Conservation (phyloP, 2,797 vertebrate genomes). For the Huso huso region DNA sequence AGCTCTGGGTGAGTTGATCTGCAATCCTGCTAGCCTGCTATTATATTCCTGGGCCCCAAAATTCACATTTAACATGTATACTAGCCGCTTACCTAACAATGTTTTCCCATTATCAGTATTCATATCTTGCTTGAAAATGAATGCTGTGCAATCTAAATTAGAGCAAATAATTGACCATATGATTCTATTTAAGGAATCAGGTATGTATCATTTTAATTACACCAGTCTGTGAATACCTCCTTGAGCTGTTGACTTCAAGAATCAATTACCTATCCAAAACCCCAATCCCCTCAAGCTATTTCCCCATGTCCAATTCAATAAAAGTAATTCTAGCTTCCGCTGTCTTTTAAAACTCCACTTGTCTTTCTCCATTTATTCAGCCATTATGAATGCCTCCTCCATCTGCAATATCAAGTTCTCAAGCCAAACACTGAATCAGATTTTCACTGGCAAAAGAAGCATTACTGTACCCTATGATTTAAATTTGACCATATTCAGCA, state of each 20-base stretch:
- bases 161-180: conserved; percentile 15
- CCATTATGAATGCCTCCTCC: not conserved
- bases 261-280: conserved; percentile 53
- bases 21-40: no score
- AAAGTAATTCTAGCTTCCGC: conserved; percentile 37
- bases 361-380: conserved; percentile 20
- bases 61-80: no score
- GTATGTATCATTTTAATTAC: conserved; percentile 35
- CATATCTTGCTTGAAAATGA: not conserved
- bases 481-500: no score
- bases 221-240: conserved; percentile 29
- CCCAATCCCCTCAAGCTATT: conserved; percentile 50
- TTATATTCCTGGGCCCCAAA: no score
- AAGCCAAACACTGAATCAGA: no score
- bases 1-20: no score
- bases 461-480: no score
- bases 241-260: conserved; percentile 39
- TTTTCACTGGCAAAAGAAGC: no score
- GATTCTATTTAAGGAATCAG: conserved; percentile 37
- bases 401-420: no score
- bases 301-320: conserved; percentile 54
- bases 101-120: no score
- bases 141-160: conserved; percentile 22
- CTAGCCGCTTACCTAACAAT: no score
- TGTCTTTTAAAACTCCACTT: conserved; percentile 23